Conservation (phyloP, 2,113 vertebrate genomes). For the Oostethus manadensis region DNA sequence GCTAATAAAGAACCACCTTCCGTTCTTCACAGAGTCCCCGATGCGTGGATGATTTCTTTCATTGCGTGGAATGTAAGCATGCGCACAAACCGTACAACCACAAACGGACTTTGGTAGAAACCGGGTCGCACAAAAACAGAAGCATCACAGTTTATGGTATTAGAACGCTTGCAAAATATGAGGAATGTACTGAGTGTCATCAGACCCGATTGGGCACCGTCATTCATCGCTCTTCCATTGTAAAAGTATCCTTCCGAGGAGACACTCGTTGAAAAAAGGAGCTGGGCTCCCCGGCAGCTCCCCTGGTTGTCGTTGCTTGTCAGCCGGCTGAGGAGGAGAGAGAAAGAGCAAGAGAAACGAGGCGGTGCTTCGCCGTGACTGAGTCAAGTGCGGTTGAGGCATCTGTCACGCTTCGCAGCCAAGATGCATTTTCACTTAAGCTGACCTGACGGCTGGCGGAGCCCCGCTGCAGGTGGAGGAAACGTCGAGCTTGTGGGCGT, state of each 20-base stretch:
- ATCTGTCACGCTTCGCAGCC: slow-evolving; percentile 59
- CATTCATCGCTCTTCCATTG: slow-evolving; percentile 11
- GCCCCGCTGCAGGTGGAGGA: slow-evolving; percentile 19
- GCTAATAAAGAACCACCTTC: too few relatives aligned
- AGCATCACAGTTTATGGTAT: too few relatives aligned
- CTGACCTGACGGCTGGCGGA: slow-evolving; percentile 27
- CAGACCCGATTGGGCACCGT: slow-evolving; percentile 3
- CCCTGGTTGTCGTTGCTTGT: slow-evolving; percentile 38
- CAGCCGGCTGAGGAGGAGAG: slow-evolving; percentile 45
- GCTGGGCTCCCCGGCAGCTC: slow-evolving; percentile 8
- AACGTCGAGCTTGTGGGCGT: slow-evolving; percentile 8
- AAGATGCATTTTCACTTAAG: slow-evolving; percentile 41
- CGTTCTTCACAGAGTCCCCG: too few relatives aligned
- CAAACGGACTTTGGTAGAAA: too few relatives aligned
- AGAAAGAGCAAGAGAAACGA: slow-evolving; percentile 55
- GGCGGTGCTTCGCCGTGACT: slow-evolving; percentile 48
- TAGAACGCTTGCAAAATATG: too few relatives aligned
- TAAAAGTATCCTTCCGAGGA: slow-evolving; percentile 26
- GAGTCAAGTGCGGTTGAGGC: slow-evolving; percentile 59
- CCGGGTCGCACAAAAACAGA: too few relatives aligned
- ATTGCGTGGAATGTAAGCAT: too few relatives aligned
- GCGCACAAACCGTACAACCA: too few relatives aligned
- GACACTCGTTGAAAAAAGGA: too few relatives aligned
- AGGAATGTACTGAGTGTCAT: too few relatives aligned
- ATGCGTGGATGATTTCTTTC: too few relatives aligned